Conservation (phyloP, 2,888 invertebrate genomes). For the Diarsia rubi region DNA sequence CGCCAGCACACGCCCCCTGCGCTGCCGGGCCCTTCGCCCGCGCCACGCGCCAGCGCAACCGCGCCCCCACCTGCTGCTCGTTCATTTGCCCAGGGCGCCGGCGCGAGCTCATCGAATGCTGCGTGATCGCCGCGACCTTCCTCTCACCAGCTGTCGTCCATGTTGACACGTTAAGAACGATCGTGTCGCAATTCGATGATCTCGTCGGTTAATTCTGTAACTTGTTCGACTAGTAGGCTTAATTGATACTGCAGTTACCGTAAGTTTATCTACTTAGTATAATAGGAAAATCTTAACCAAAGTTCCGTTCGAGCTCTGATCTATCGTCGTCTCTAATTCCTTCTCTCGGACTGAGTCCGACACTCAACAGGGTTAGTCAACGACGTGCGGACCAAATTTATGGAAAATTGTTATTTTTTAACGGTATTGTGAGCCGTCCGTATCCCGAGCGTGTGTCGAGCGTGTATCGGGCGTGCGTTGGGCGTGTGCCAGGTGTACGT, state of each 20-base stretch:
- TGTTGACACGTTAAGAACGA: constrained; percentile 60
- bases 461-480: constrained; percentile 68
- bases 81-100: constrained; percentile 39
- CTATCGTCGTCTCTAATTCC: constrained; percentile 77
- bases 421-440: constrained; percentile 76
- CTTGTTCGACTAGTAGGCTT: constrained; percentile 78
- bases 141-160: constrained; percentile 56
- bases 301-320: constrained; percentile 84
- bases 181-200: constrained; percentile 67
- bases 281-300: constrained; percentile 89
- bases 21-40: constrained; percentile 38
- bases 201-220: constrained; percentile 68
- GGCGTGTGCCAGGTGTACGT: constrained; percentile 7
- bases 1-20: constrained; percentile 60
- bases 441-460: constrained; percentile 69
- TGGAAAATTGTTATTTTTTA: constrained; percentile 75
- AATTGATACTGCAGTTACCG: constrained; percentile 88
- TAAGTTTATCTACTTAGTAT: constrained; percentile 88
- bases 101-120: constrained; percentile 64
- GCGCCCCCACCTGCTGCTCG: constrained; percentile 51
- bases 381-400: constrained; percentile 85
- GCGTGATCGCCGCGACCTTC: constrained; percentile 58
- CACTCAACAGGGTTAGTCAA: constrained; percentile 83
- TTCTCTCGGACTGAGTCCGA: constrained; percentile 78
- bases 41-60: constrained; percentile 44